These are phyloP conservation scores for Xerus inauris DNA, from an alignment of 2,113 vertebrate species.

Conservation along the genomic window DNA sequence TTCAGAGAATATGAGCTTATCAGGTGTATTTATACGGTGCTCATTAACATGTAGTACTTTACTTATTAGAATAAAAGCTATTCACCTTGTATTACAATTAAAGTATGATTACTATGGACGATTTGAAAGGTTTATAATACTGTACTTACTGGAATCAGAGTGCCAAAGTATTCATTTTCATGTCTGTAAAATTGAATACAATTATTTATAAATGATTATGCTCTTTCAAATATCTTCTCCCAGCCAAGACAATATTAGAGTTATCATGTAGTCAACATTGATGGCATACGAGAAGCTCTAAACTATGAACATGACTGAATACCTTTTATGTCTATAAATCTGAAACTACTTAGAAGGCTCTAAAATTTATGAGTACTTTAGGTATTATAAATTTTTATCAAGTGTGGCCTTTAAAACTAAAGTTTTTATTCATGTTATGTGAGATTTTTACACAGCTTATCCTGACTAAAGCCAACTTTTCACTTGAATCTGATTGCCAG, in stretches of 20 bases:
- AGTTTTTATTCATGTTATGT: conserved; percentile 72
- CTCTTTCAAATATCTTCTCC: conserved; percentile 24
- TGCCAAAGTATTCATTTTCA: conserved; percentile 36
- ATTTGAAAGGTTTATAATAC: conserved; percentile 54
- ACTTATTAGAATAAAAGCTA: neutral
- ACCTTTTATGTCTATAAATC: conserved; percentile 79
- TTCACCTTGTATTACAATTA: conserved; percentile 68
- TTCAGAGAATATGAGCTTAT: neutral
- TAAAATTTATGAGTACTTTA: conserved; percentile 82
- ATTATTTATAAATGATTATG: conserved; percentile 67
- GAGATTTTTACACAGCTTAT: conserved; percentile 49
- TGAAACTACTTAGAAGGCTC: conserved; percentile 68
- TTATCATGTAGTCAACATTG: conserved; percentile 47
- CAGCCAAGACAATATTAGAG: conserved; percentile 66
- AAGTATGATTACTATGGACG: conserved; percentile 51
- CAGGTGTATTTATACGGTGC: neutral
- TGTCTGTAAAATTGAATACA: neutral
- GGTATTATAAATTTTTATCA: conserved; percentile 81
- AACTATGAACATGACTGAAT: conserved; percentile 52
- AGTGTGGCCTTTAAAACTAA: conserved; percentile 80
- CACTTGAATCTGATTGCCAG: neutral
- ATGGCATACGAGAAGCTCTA: conserved; percentile 44
- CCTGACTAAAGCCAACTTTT: conserved; percentile 29
- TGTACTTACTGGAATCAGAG: conserved; percentile 31
- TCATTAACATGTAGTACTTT: conserved; percentile 33